A percentile compares a stretch with the other conserved stretches of the same genome.
phyloP scores from a whole-genome alignment of 2,113 vertebrate genomes.

The Cynopterus brachyotis region DNA sequence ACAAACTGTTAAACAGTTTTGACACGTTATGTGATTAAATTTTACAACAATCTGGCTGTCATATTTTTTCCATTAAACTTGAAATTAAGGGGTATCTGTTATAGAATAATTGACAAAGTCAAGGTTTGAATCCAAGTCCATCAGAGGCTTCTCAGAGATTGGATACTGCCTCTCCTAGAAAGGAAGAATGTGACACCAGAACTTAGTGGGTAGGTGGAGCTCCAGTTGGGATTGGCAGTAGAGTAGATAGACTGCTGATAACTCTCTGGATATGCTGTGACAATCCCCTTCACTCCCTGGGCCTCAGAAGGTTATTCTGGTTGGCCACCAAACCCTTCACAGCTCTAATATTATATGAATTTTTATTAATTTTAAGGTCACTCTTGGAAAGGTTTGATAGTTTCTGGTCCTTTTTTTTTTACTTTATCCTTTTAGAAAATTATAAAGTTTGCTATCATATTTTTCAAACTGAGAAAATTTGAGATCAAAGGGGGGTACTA shows the following conservation, averaged over 20 bases:
- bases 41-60: neutral
- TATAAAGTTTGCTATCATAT: neutral
- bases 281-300: neutral
- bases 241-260: too few relatives aligned
- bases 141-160: neutral
- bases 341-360: neutral
- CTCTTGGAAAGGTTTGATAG: neutral
- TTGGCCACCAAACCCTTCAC: neutral
- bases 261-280: neutral
- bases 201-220: neutral
- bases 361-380: neutral
- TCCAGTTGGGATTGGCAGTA: neutral
- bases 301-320: neutral
- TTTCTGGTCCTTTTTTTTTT: neutral
- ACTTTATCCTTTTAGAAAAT: neutral
- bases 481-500: neutral
- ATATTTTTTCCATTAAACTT: neutral
- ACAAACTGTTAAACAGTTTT: neutral
- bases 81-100: neutral
- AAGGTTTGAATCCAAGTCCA: neutral
- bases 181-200: neutral
- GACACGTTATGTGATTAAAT: neutral
- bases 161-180: neutral
- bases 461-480: neutral
- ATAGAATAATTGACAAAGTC: neutral